These are phyloP conservation scores for Lepidothrix coronata DNA, from an alignment of 2,113 vertebrate genomes.

Conservation along the genomic window DNA sequence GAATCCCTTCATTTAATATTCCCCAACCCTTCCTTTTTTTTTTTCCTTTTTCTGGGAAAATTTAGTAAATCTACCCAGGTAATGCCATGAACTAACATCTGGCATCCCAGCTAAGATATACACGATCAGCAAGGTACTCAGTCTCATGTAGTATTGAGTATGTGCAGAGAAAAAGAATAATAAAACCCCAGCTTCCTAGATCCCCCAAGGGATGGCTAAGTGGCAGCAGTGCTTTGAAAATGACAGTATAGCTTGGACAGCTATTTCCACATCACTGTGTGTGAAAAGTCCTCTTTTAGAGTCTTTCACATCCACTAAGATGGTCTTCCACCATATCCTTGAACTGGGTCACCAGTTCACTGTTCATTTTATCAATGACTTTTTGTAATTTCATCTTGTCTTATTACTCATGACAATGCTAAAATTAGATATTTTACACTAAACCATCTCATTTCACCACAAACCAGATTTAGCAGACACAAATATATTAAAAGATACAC, in stretches of 20 bases:
- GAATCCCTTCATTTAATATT: not conserved
- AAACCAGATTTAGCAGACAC: not conserved
- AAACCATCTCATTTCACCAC: not conserved
- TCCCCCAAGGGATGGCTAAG: not conserved
- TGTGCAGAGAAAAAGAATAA: not conserved
- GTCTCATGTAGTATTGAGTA: not conserved
- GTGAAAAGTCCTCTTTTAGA: not conserved
- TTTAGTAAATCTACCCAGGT: not conserved
- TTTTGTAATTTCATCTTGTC: not conserved
- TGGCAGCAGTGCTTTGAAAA: not conserved
- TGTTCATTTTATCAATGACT: not conserved
- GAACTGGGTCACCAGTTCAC: not conserved
- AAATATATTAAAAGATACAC: not conserved
- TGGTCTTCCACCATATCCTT: not conserved
- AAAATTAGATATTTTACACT: not conserved
- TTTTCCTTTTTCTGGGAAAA: not conserved
- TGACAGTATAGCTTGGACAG: not conserved
- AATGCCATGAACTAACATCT: not conserved
- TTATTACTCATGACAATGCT: not conserved
- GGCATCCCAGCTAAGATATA: not conserved
- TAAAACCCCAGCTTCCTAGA: not conserved
- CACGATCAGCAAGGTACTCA: not conserved
- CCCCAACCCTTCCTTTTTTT: accelerated
- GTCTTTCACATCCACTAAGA: not conserved
- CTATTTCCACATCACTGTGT: not conserved